Evolutionary conservation across 2,113 vertebrate genomes (phyloP).

Genomic region (Elaphurus davidianus): DNA sequence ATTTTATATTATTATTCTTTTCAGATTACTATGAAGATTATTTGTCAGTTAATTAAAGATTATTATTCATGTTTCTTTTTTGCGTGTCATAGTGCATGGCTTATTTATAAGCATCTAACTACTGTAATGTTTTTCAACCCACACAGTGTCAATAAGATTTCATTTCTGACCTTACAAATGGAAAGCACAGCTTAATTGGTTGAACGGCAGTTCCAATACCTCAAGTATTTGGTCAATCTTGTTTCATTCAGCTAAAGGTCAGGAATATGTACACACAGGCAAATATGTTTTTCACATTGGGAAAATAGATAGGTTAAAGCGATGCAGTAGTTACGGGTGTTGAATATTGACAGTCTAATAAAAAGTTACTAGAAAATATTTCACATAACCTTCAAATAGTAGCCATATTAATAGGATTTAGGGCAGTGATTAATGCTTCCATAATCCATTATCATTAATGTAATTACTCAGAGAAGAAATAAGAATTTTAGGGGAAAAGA

Average conservation of each 20-base stretch:
- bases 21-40: conserved; percentile 28
- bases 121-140: conserved; percentile 45
- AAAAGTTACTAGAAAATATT: conserved; percentile 35
- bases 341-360: neutral
- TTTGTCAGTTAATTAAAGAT: conserved; percentile 44
- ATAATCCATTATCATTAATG: neutral
- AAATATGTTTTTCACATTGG: conserved; percentile 48
- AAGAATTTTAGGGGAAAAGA: neutral
- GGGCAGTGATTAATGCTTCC: neutral
- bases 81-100: conserved; percentile 34
- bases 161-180: conserved; percentile 42
- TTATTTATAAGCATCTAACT: conserved; percentile 45
- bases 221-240: conserved; percentile 2
- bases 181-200: conserved; percentile 50
- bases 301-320: conserved; percentile 35
- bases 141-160: conserved; percentile 37
- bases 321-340: neutral
- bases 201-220: neutral
- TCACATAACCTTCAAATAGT: conserved; percentile 1
- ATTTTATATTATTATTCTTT: conserved; percentile 35
- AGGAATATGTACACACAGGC: conserved; percentile 44
- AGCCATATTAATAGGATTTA: neutral
- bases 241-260: conserved; percentile 51
- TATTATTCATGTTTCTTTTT: conserved; percentile 39
- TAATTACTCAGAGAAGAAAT: neutral